A percentile compares a stretch with the other conserved stretches of the same genome.
Evolutionary conservation across 2,888 invertebrate genomes (phyloP).

Genomic region (Agrotis segetum): DNA sequence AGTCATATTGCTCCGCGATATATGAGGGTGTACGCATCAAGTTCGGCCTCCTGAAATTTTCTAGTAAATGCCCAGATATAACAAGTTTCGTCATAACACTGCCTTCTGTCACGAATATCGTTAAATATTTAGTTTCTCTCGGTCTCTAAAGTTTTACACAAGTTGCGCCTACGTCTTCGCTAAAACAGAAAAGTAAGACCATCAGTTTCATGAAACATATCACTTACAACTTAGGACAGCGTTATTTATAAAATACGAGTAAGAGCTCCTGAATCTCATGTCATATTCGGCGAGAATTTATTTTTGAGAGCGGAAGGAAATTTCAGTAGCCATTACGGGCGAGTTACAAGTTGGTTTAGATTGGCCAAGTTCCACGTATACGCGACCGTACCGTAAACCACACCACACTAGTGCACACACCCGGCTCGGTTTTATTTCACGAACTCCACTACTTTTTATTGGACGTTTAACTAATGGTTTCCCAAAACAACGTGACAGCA

Average conservation of each 20-base stretch:
- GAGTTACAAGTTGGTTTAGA: slow-evolving; percentile 75
- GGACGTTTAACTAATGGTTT: slow-evolving; percentile 83
- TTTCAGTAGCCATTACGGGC: slow-evolving; percentile 69
- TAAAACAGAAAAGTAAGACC: slow-evolving; percentile 33
- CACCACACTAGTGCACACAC: slow-evolving; percentile 72
- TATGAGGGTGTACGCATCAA: slow-evolving; percentile 66
- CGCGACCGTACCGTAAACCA: slow-evolving; percentile 74
- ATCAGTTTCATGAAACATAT: slow-evolving; percentile 45
- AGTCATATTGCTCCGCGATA: slow-evolving; percentile 65
- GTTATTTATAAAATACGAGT: slow-evolving; percentile 51
- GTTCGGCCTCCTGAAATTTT: slow-evolving; percentile 57
- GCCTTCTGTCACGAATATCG: slow-evolving; percentile 59
- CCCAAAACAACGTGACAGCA: slow-evolving; percentile 80
- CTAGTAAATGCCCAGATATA: slow-evolving; percentile 50
- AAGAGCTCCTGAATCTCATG: slow-evolving; percentile 57
- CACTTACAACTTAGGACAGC: slow-evolving; percentile 48
- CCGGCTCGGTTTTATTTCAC: slow-evolving; percentile 74
- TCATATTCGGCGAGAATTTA: slow-evolving; percentile 63
- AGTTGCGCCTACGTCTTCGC: slow-evolving; percentile 21
- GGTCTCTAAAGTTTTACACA: slow-evolving; percentile 39
- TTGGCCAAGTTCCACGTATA: slow-evolving; percentile 73
- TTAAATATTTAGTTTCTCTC: slow-evolving; percentile 58
- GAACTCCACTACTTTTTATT: slow-evolving; percentile 78
- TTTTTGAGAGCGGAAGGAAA: slow-evolving; percentile 70
- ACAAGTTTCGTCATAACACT: slow-evolving; percentile 54